Evolutionary conservation across 1,140 invertebrate species (phyloP), one percentile per base, ranked within the genome.

Genomic region (Anastrepha ludens): DNA sequence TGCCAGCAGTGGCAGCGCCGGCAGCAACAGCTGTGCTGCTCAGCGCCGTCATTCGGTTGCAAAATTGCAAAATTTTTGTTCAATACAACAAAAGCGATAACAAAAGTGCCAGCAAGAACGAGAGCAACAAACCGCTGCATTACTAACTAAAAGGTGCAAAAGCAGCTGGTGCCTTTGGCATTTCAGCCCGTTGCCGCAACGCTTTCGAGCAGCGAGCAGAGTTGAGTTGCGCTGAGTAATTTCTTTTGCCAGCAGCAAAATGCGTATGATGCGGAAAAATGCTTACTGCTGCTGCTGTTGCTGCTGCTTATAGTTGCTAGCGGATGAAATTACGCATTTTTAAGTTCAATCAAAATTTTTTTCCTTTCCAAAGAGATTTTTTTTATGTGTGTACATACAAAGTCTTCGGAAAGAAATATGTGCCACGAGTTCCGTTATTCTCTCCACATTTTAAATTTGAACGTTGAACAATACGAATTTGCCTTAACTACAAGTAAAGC

Each of bases 261-360:
- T 29, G 50, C 17, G 50, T 81, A 55, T 55, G 29, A 81, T 6
- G 74, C 17, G n/a, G 2, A 55, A 74, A 81, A 81, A 58, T 81
- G 47, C 47, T 55, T 29, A 55, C n/a, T 6, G 17, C 20, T 58
- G 74, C n/a, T 81, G 74, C 47, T 41, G 20, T 7, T 74, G 39
- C 20, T 2, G 41, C 13, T n/a, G 60, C 4, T 62, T 62, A 0
- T 8, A 4, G 60, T 4, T 62, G 4, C 9, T 15, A 62, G 15
- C 17, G 41, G 39, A 74, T 74, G 39, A 74, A 15, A 47, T 74
- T 47, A 47, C 67, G 67, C 67, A 74, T 74, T 74, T 74, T 74
- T 74, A 74, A 74, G 67, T 47, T 74, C 41, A 74, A 74, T 47
- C 67, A 74, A 74, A 44, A 74, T 74, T 74, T 74, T 74, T 74